Evolutionary conservation across 1,140 invertebrate species (phyloP).

Genomic region (Chrysomallon squamiferum): DNA sequence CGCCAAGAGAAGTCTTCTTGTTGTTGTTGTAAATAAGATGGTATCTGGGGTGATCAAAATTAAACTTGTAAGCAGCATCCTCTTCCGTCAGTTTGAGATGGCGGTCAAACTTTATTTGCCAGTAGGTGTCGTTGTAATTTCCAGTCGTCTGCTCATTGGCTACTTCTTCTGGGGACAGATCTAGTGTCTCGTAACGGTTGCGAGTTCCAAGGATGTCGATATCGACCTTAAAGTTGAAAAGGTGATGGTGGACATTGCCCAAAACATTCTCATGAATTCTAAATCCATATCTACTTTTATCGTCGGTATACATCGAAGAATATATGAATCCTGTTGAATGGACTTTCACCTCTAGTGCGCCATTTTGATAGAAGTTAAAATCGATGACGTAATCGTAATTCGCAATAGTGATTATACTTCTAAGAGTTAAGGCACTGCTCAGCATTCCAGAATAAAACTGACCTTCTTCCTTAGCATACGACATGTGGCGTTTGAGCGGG

Average conservation of each 20-base stretch:
- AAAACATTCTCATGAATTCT: conserved; percentile 19
- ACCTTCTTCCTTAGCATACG: conserved; percentile 16
- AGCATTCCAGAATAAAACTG: conserved; percentile 42
- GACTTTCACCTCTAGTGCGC: conserved; percentile 42
- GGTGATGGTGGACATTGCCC: conserved; percentile 47
- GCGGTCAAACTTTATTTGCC: conserved; percentile 21
- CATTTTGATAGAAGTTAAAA: conserved; percentile 53
- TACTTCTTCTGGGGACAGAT: conserved; percentile 26
- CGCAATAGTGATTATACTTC: conserved; percentile 38
- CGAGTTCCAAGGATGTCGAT: conserved; percentile 33
- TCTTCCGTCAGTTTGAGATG: conserved; percentile 16
- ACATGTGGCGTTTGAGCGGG: conserved; percentile 43
- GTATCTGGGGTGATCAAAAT: conserved; percentile 37
- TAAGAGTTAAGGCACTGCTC: conserved; percentile 39
- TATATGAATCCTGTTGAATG: conserved; percentile 41
- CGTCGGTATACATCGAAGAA: conserved; percentile 22
- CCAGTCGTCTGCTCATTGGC: not conserved
- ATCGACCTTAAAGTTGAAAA: conserved; percentile 50
- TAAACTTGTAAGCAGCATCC: conserved; percentile 33
- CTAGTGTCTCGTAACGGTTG: conserved; percentile 42
- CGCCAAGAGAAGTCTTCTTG: conserved; percentile 20
- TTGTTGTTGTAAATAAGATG: conserved; percentile 36
- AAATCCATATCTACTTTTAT: conserved; percentile 34
- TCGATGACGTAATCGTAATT: conserved; percentile 58
- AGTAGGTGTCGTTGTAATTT: conserved; percentile 15